A percentile compares a stretch with the other conserved stretches of the same genome.
phyloP scores from a whole-genome alignment of 1,140 invertebrate genomes.

The Lepidurus couesii region DNA sequence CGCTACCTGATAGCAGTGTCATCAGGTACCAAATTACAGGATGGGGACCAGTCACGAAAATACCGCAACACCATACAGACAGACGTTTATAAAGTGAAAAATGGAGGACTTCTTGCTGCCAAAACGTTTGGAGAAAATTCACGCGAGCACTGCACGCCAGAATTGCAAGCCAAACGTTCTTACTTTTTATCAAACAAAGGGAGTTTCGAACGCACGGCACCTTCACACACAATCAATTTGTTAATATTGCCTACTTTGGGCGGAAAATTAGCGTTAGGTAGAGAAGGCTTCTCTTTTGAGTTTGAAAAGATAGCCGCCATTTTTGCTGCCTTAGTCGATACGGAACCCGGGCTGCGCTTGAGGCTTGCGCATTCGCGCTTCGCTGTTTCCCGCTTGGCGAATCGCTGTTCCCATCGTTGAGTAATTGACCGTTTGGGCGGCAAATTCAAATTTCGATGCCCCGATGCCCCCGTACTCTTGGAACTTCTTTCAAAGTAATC shows the following conservation, averaged over 20 bases:
- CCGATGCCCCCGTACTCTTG: not conserved
- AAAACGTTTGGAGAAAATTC: too few species aligned
- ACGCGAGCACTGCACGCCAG: too few species aligned
- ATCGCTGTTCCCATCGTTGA: conserved; percentile 12
- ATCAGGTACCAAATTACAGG: conserved; percentile 19
- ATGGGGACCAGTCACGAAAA: not conserved
- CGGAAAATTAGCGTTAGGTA: not conserved
- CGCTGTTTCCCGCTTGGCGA: conserved; percentile 10
- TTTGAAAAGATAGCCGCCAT: conserved; percentile 18
- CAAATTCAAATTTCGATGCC: conserved; percentile 1
- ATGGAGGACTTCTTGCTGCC: not conserved
- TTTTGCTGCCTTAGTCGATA: not conserved
- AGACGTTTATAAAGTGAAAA: not conserved
- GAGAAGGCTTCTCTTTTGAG: conserved; percentile 28
- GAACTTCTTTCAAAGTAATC: conserved; percentile 76
- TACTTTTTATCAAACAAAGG: conserved; percentile 73
- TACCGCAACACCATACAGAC: not conserved
- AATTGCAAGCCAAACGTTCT: not conserved
- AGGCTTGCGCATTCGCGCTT: conserved; percentile 25
- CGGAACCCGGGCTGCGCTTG: not conserved
- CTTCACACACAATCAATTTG: conserved; percentile 68
- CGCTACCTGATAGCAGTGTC: not conserved
- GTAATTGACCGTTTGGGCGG: conserved; percentile 25
- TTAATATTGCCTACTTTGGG: conserved; percentile 38
- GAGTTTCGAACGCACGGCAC: conserved; percentile 73